Base-by-base conservation (phyloP, 2,888 invertebrate species). In the Tribolium freemani region DNA sequence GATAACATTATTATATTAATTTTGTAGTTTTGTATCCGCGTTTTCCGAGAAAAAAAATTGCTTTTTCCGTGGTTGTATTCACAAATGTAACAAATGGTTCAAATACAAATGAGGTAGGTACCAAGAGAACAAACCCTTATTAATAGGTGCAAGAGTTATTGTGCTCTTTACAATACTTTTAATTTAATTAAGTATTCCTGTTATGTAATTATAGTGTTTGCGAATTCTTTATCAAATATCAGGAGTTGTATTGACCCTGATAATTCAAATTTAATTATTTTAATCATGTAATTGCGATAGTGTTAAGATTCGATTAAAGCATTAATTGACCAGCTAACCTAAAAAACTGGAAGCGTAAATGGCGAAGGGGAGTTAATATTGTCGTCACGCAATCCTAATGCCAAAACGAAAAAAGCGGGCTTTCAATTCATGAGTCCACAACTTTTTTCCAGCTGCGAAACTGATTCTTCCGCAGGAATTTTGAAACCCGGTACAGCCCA, bases 261-360 rank as follows among this genome's bases (percentile, higher is more conserved):
- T 8, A 38, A 38, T 38, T n/a, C 8, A 2, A 38, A 38, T 38
- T 38, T n/a, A 38, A 38, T 38, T 38, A 38, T 38, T 38, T 5
- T 38, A 11, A 50, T 63, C 38, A 9, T 38, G 9, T 38, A 38
- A 38, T 38, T 38, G n/a, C 8, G 38, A 54, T 21, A 26, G 20
- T 66, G 31, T 54, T 38, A 38, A 38, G 38, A 38, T 38, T 38
- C 38, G 38, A 38, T 38, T 38, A 38, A 9, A 38, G 38, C 38
- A 58, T 16, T 31, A 31, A 46, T 13, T 69, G 72, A 69, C 72
- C 72, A 69, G 30, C 38, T 73, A 69, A 73, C 73, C 73, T 69
- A 73, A 45, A 69, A 69, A 73, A 54, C 44, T 60, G 60, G 10
- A 11, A 61, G 69, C 73, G 66, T 69, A 73, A 64, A 64, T 69